Evolutionary conservation across 2,888 invertebrate genomes (phyloP).

Genomic region (Acrobasis repandana): DNA sequence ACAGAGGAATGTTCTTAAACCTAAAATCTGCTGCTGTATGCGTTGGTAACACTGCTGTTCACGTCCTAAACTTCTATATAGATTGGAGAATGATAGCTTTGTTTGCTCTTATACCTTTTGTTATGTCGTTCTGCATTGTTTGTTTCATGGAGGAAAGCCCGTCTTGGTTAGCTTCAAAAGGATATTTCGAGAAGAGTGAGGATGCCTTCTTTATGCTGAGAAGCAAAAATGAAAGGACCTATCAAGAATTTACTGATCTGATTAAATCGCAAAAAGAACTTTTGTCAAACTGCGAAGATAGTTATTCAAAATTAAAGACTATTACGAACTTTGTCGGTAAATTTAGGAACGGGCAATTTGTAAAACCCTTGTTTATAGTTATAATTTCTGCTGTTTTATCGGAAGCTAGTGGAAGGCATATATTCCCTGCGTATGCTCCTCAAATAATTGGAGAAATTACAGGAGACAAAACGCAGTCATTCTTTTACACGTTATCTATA

Average conservation of each 20-base stretch:
- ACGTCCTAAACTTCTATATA: constrained; percentile 42
- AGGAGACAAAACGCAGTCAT: constrained; percentile 40
- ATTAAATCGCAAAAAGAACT: constrained; percentile 43
- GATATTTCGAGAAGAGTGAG: constrained; percentile 68
- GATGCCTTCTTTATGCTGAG: constrained; percentile 77
- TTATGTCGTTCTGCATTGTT: constrained; percentile 45
- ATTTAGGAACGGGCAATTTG: constrained; percentile 39
- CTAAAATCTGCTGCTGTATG: constrained; percentile 45
- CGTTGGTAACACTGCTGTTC: constrained; percentile 42
- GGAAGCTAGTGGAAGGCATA: constrained; percentile 49
- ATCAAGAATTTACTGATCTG: constrained; percentile 43
- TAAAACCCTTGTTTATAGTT: constrained; percentile 46
- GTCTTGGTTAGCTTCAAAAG: constrained; percentile 77
- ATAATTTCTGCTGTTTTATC: constrained; percentile 41
- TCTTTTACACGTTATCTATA: constrained; percentile 47
- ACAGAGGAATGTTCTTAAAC: constrained; percentile 53
- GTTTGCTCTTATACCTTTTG: constrained; percentile 37
- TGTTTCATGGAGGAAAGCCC: constrained; percentile 83
- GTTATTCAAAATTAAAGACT: neutral
- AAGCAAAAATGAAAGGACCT: constrained; percentile 50
- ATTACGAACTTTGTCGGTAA: constrained; percentile 31
- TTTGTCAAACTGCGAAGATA: neutral
- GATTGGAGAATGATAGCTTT: constrained; percentile 48
- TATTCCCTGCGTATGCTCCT: constrained; percentile 49
- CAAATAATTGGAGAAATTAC: constrained; percentile 45